These are phyloP conservation scores for Chelonus formosanus DNA, from an alignment of 2,888 invertebrate species.

Conservation along the genomic window DNA sequence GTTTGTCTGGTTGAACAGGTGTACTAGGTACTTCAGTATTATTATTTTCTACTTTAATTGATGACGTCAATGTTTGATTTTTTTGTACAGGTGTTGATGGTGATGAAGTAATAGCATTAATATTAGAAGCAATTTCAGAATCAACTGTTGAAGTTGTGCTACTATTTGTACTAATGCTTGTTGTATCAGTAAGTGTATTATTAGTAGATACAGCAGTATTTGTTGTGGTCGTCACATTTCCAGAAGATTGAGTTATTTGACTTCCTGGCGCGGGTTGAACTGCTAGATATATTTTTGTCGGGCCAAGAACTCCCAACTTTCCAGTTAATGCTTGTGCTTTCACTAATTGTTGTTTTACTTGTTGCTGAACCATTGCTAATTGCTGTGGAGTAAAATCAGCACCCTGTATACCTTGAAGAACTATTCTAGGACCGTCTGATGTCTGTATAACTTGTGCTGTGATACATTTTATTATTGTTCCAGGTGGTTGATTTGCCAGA, in stretches of 20 bases:
- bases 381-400: constrained; percentile 85
- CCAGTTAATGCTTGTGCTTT: constrained; percentile 90
- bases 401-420: constrained; percentile 84
- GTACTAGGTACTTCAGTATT: constrained; percentile 56
- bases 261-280: constrained; percentile 74
- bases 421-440: constrained; percentile 84
- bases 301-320: constrained; percentile 84
- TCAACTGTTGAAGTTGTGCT: constrained; percentile 35
- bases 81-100: constrained; percentile 33
- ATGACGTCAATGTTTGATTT: constrained; percentile 45
- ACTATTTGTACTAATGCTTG: neutral
- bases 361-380: constrained; percentile 83
- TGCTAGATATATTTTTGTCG: constrained; percentile 85
- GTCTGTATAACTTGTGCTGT: constrained; percentile 89
- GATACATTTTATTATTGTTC: constrained; percentile 86
- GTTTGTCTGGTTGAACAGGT: constrained; percentile 52
- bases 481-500: constrained; percentile 82
- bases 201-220: constrained; percentile 31
- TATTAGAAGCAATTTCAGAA: too few species aligned
- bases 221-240: constrained; percentile 41
- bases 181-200: constrained; percentile 31
- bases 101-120: constrained; percentile 7
- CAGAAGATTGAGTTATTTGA: constrained; percentile 41
- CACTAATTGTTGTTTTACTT: constrained; percentile 87
- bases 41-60: constrained; percentile 31